phyloP scores from a whole-genome alignment of 2,797 vertebrate genomes.

The Chaenodraco wilsoni region DNA sequence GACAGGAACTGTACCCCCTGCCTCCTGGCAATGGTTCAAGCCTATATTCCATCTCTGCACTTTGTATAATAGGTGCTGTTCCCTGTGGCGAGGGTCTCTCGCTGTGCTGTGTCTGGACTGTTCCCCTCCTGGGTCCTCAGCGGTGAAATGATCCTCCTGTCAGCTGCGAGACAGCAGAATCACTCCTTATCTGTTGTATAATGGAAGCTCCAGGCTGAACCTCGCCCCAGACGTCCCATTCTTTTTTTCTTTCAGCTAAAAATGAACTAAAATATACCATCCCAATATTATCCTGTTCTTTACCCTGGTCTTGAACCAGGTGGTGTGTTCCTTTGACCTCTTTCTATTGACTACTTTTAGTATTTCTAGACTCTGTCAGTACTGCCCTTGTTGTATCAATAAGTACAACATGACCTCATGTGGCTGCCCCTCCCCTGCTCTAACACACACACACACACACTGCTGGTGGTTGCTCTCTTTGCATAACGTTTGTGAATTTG shows the following conservation, averaged over 20 bases:
- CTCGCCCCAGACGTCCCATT: constrained; percentile 31
- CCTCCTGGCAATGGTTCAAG: constrained; percentile 63
- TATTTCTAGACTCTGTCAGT: constrained; percentile 10
- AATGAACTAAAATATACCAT: constrained; percentile 4
- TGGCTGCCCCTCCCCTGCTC: too few species aligned
- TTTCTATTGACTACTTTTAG: background rate
- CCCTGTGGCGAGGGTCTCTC: constrained; percentile 72
- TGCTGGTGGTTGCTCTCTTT: background rate
- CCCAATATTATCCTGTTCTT: constrained; percentile 1
- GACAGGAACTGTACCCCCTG: constrained; percentile 55
- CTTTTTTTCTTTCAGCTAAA: constrained; percentile 24
- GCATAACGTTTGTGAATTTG: constrained; percentile 14
- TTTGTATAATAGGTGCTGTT: constrained; percentile 74
- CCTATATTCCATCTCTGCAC: constrained; percentile 69
- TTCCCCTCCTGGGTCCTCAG: constrained; percentile 56
- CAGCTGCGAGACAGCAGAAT: constrained; percentile 63
- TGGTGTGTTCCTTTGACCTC: background rate
- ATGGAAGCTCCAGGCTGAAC: constrained; percentile 66
- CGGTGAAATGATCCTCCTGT: constrained; percentile 67
- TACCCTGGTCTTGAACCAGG: background rate
- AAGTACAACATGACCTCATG: constrained; percentile 1
- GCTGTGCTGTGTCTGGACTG: constrained; percentile 50
- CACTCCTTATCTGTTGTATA: constrained; percentile 66
- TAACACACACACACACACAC: background rate
- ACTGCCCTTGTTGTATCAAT: background rate